phyloP scores from a whole-genome alignment of 2,888 invertebrate species.

The Cataglyphis albicans region DNA sequence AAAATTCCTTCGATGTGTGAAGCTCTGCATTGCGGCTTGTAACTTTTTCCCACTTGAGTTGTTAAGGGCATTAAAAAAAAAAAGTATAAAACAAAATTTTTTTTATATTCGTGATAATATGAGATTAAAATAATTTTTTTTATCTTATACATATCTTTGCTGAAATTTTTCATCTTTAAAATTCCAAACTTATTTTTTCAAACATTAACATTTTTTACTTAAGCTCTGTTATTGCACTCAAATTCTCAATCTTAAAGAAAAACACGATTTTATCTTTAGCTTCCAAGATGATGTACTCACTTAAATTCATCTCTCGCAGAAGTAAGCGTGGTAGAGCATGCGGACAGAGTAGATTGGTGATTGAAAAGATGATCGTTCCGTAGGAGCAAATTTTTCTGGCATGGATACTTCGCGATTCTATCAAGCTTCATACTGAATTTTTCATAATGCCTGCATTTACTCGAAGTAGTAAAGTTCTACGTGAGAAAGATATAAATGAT shows the following conservation, averaged over 20 bases:
- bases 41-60: neutral
- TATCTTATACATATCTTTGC: neutral
- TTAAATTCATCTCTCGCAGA: conserved; percentile 30
- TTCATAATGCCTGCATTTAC: conserved; percentile 64
- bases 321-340: conserved; percentile 13
- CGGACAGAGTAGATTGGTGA: conserved; percentile 47
- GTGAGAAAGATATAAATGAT: conserved; percentile 64
- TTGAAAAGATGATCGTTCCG: conserved; percentile 61
- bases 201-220: neutral
- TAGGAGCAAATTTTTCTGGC: conserved; percentile 53
- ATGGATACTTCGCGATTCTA: conserved; percentile 46
- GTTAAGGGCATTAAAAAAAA: neutral
- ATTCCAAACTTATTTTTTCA: neutral
- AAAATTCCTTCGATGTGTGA: neutral
- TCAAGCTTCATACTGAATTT: conserved; percentile 66
- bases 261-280: conserved; percentile 23
- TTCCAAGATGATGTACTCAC: conserved; percentile 1
- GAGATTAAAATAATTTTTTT: neutral
- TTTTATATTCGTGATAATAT: neutral
- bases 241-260: conserved; percentile 11
- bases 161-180: conserved; percentile 3
- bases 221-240: conserved; percentile 11
- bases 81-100: neutral
- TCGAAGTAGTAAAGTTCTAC: conserved; percentile 55
- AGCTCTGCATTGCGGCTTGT: neutral